A percentile compares a stretch with the other conserved stretches of the same genome.
These are phyloP conservation scores for Calypte anna DNA, from an alignment of 2,113 vertebrate genomes.

Conservation along the genomic window DNA sequence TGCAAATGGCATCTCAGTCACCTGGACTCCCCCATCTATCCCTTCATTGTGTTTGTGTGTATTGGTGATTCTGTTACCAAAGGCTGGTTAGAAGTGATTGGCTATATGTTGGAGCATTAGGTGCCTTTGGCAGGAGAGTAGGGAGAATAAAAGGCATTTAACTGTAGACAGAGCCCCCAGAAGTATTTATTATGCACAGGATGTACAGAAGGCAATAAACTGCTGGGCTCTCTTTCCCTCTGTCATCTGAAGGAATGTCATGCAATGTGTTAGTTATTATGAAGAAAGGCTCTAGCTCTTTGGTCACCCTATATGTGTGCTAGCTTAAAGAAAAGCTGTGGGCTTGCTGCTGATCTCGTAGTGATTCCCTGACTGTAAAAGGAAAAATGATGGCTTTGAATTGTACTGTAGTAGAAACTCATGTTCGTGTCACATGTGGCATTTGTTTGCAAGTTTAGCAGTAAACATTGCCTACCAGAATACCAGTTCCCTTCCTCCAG, in stretches of 20 bases:
- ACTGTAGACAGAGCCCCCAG: neutral
- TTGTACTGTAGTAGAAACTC: neutral
- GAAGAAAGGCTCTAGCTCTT: neutral
- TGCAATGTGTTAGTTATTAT: conserved; percentile 18
- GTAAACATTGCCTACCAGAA: neutral
- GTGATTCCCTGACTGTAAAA: neutral
- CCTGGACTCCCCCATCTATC: neutral
- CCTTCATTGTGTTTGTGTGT: neutral
- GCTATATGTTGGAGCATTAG: neutral
- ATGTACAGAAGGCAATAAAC: neutral
- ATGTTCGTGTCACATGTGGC: neutral
- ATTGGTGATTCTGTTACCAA: neutral
- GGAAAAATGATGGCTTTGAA: neutral
- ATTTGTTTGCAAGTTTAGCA: neutral
- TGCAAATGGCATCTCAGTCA: neutral
- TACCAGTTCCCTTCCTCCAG: neutral
- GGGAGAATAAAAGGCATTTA: neutral
- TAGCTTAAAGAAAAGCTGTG: neutral
- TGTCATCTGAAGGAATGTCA: neutral
- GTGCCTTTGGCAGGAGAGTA: neutral
- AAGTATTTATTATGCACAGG: neutral
- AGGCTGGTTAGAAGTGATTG: neutral
- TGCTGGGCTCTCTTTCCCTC: neutral
- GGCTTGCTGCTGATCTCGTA: neutral
- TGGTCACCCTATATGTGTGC: neutral